These are phyloP conservation scores for Lagopus leucura DNA, from an alignment of 2,113 vertebrate species.

Conservation along the genomic window DNA sequence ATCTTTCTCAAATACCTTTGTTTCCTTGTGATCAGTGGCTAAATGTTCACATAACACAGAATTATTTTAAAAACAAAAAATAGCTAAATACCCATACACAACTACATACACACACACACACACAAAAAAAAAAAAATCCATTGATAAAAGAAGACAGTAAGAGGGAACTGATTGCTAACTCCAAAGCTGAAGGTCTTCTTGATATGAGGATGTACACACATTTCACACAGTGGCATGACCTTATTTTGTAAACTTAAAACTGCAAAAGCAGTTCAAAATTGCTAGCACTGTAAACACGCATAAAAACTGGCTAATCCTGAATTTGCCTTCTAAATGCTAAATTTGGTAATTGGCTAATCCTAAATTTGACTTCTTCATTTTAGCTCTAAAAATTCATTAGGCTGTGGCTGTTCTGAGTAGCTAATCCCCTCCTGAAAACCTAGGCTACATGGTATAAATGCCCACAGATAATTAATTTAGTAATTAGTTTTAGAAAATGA, in stretches of 20 bases:
- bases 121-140: neutral
- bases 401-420: neutral
- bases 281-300: neutral
- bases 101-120: neutral
- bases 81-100: neutral
- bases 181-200: neutral
- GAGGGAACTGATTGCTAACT: neutral
- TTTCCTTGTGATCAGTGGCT: neutral
- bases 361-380: neutral
- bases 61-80: conserved; percentile 15
- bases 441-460: neutral
- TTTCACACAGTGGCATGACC: neutral
- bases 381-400: neutral
- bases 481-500: neutral
- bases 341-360: neutral
- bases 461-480: neutral
- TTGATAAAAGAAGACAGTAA: neutral
- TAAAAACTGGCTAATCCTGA: neutral
- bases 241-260: neutral
- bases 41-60: neutral
- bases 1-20: neutral
- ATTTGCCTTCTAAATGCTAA: neutral
- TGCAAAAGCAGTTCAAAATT: neutral
- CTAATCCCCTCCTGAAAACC: neutral
- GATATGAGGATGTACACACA: neutral